A percentile compares a stretch with the other conserved stretches of the same genome.
phyloP scores from a whole-genome alignment of 2,888 invertebrate genomes.

The Brachypterus glaber region DNA sequence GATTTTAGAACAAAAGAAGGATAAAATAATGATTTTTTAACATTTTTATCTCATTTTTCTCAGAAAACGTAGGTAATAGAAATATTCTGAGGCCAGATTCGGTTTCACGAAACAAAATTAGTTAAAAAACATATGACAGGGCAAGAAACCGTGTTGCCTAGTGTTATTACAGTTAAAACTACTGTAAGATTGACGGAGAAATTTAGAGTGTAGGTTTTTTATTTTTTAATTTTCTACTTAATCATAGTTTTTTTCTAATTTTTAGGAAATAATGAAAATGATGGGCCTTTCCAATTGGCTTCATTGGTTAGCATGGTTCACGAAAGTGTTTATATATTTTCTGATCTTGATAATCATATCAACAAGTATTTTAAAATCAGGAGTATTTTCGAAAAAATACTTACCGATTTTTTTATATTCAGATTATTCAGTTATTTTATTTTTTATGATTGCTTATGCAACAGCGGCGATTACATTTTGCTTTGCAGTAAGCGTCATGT shows the following conservation, averaged over 20 bases:
- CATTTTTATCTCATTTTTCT: no score
- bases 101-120: no score
- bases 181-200: no score
- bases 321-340: slow-evolving; percentile 59
- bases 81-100: no score
- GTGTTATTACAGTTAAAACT: no score
- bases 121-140: no score
- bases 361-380: slow-evolving; percentile 42
- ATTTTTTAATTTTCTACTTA: no score
- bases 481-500: slow-evolving; percentile 65
- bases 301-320: slow-evolving; percentile 80
- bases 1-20: no score
- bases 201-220: no score
- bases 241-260: slow-evolving; percentile 9
- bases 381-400: slow-evolving; percentile 37
- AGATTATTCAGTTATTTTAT: slow-evolving; percentile 52
- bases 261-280: slow-evolving; percentile 80
- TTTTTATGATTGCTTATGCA: slow-evolving; percentile 58
- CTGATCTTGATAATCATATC: slow-evolving; percentile 49
- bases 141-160: no score
- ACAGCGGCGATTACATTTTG: slow-evolving; percentile 58
- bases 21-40: no score
- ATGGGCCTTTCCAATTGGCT: slow-evolving; percentile 79
- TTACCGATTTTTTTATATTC: slow-evolving; percentile 62
- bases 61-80: no score